Percentiles rank a stretch among this genome's conserved stretches.
Conservation (phyloP, 1,140 invertebrate genomes). For the Bombus pyrosoma region DNA sequence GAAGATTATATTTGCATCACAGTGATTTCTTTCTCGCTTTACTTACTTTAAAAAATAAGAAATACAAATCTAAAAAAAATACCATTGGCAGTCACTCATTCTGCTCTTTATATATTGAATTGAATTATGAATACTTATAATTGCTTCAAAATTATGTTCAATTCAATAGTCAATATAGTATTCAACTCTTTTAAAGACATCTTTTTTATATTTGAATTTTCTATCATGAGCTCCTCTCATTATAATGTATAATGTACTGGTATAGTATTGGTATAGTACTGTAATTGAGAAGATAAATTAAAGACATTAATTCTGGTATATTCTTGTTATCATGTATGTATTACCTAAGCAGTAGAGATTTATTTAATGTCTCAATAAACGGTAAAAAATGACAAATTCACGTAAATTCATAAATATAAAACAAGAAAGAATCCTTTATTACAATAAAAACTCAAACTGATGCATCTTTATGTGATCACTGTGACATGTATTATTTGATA, state of each 20-base stretch:
- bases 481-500: constrained; percentile 28
- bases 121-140: constrained; percentile 30
- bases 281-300: constrained; percentile 23
- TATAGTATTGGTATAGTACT: constrained; percentile 1
- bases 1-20: constrained; percentile 45
- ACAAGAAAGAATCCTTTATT: constrained; percentile 9
- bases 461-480: constrained; percentile 29
- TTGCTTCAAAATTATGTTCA: constrained; percentile 11
- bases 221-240: neutral
- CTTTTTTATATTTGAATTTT: constrained; percentile 1
- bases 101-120: constrained; percentile 35
- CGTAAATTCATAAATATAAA: constrained; percentile 5
- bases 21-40: constrained; percentile 33
- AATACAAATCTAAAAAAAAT: constrained; percentile 39
- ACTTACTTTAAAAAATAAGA: constrained; percentile 39
- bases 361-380: constrained; percentile 2
- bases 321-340: neutral
- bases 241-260: too few relatives aligned
- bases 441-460: constrained; percentile 13
- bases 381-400: constrained; percentile 14
- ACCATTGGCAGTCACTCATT: constrained; percentile 40
- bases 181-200: constrained; percentile 3
- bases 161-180: neutral
- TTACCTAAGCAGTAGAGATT: constrained; percentile 1
- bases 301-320: constrained; percentile 25